Conservation (phyloP, 2,113 vertebrate genomes). For the Camelus bactrianus region DNA sequence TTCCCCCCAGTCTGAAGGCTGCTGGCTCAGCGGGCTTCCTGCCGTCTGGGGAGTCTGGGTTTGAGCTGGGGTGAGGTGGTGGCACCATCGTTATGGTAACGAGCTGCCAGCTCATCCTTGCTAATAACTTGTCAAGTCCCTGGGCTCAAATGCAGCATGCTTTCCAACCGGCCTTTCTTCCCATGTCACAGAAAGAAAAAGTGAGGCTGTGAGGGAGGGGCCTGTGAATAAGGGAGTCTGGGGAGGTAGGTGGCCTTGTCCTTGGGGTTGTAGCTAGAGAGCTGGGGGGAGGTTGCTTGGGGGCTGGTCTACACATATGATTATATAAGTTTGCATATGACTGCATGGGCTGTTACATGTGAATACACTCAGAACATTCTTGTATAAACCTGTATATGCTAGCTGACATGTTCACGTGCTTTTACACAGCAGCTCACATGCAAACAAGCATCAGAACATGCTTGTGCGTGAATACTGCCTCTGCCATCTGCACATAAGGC, state of each 20-base stretch:
- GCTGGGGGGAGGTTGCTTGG: background rate
- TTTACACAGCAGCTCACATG: constrained; percentile 50
- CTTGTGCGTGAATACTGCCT: constrained; percentile 64
- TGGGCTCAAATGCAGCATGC: constrained; percentile 56
- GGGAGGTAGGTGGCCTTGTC: constrained; percentile 9
- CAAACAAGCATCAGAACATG: constrained; percentile 65
- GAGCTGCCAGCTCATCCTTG: constrained; percentile 81
- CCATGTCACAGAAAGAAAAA: constrained; percentile 79
- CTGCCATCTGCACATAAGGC: constrained; percentile 76
- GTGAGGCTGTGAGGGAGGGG: constrained; percentile 67
- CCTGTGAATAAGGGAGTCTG: background rate
- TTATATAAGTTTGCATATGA: constrained; percentile 43
- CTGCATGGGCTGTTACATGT: background rate
- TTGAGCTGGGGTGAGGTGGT: constrained; percentile 81
- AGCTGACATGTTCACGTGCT: constrained; percentile 39
- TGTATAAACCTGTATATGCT: constrained; percentile 28
- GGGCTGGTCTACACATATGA: background rate
- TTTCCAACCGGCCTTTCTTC: constrained; percentile 65
- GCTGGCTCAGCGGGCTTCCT: constrained; percentile 81
- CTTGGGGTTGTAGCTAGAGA: background rate
- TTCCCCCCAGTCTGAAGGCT: constrained; percentile 72
- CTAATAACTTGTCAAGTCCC: constrained; percentile 80
- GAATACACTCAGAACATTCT: constrained; percentile 22
- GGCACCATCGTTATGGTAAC: constrained; percentile 83
- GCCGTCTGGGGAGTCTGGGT: constrained; percentile 83